Conservation (phyloP, 2,888 invertebrate species). For the Anticlea derivata region DNA sequence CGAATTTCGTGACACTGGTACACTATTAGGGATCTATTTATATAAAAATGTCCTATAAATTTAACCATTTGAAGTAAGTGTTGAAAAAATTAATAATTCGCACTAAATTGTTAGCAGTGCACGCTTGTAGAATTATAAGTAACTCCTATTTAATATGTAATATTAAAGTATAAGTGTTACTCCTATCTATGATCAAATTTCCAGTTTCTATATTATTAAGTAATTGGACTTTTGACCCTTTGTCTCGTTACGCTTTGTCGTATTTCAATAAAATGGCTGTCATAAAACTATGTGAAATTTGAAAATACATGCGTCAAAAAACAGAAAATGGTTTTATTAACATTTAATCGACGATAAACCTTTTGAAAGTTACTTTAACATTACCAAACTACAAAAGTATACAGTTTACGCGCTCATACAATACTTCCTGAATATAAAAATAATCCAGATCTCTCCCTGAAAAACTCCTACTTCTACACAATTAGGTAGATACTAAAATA, state of each 20-base stretch:
- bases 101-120: constrained; percentile 55
- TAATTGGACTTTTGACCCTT: constrained; percentile 36
- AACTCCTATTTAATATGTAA: constrained; percentile 39
- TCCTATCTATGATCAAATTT: constrained; percentile 44
- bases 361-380: not conserved
- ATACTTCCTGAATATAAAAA: constrained; percentile 7
- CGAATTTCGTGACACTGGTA: constrained; percentile 45
- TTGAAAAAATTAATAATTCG: constrained; percentile 25
- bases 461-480: constrained; percentile 14
- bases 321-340: constrained; percentile 25
- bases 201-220: constrained; percentile 38
- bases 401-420: constrained; percentile 4
- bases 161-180: constrained; percentile 48
- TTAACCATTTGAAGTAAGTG: constrained; percentile 31
- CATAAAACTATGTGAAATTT: constrained; percentile 48
- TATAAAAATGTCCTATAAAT: constrained; percentile 13
- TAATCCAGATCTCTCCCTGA: constrained; percentile 14
- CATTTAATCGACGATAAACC: constrained; percentile 12
- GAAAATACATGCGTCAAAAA: constrained; percentile 56
- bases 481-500: not conserved
- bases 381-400: constrained; percentile 14
- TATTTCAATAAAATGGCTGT: constrained; percentile 42
- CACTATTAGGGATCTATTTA: constrained; percentile 6
- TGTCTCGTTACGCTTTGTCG: constrained; percentile 47
- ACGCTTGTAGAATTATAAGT: constrained; percentile 48